Evolutionary conservation across 37 sponge, comb jelly and placozoan genomes (phyloP), one percentile per base, ranked within the genome.

Genomic region (Amphimedon queenslandica): DNA sequence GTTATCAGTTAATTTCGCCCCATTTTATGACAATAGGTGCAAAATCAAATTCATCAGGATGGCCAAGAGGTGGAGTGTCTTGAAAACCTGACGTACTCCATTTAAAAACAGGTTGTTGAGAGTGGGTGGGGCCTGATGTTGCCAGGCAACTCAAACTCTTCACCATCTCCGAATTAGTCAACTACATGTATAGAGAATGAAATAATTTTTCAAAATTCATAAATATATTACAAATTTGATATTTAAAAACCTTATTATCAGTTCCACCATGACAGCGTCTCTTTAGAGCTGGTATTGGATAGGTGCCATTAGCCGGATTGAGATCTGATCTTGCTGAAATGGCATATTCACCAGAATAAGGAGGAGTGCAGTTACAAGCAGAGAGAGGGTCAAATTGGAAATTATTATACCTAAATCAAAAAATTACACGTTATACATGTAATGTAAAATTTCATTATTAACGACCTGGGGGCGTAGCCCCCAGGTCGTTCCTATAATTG

Each of bases 321-420:
- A 98, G 93, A 57, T 98, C 99, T 34, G 82, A 88, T 23, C 99
- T 84, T 32, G 99, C 94, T 27, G 93, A 69, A 37, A 98, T 92
- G 16, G 77, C 84, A 69, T 98, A 94, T 71, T 98, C 99, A 32
- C 76, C 99, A 0, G 91, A 88, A 65, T 86, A 92, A 11, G 96
- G 96, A 30, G 99, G 99, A 20, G 87, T 82, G 63, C 99, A 98
- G 57, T 94, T 75, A 43, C 99, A 98, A 16, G 57, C 64, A 20
- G 93, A 88, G 32, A 92, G 74, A 5, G 90, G 88, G 64, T 98
- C 99, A 71, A 92, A 76, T 69, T 87, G 67, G 82, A 89, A 98
- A 80, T 98, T 78, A 64, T 98, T 98, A 76, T 98, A 98, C 61
- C 95, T 94, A 67, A 2, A 64, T 1, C 6, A 24, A 33, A 4